These are phyloP conservation scores for Oligia strigilis DNA, from an alignment of 2,888 invertebrate genomes.

Conservation along the genomic window DNA sequence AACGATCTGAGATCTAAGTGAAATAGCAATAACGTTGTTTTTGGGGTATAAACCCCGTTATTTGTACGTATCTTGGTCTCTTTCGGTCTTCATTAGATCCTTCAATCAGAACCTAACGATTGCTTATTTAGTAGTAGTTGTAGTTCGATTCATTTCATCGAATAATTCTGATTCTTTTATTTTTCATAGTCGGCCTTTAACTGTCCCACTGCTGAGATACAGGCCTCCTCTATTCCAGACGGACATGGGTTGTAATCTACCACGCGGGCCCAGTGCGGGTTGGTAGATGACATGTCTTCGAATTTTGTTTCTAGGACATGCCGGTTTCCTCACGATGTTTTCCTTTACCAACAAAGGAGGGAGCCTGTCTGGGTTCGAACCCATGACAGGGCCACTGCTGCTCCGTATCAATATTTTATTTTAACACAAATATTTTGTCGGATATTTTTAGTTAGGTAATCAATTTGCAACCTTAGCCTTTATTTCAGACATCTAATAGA, in stretches of 20 bases:
- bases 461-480: neutral
- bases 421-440: neutral
- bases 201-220: neutral
- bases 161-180: neutral
- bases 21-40: neutral
- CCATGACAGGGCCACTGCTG: too few relatives aligned
- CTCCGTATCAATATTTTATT: neutral
- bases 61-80: neutral
- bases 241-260: neutral
- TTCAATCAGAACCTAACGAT: neutral
- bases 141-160: neutral
- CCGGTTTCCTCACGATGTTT: neutral
- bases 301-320: neutral
- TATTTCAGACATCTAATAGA: neutral
- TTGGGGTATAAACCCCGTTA: neutral
- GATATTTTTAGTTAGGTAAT: neutral
- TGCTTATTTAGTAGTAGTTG: neutral
- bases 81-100: neutral
- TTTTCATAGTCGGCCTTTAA: neutral
- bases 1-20: neutral
- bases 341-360: neutral
- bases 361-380: neutral
- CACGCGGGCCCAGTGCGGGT: neutral
- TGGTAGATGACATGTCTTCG: neutral
- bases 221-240: neutral